phyloP scores from a whole-genome alignment of 2,797 vertebrate genomes.

The Bradypus variegatus region DNA sequence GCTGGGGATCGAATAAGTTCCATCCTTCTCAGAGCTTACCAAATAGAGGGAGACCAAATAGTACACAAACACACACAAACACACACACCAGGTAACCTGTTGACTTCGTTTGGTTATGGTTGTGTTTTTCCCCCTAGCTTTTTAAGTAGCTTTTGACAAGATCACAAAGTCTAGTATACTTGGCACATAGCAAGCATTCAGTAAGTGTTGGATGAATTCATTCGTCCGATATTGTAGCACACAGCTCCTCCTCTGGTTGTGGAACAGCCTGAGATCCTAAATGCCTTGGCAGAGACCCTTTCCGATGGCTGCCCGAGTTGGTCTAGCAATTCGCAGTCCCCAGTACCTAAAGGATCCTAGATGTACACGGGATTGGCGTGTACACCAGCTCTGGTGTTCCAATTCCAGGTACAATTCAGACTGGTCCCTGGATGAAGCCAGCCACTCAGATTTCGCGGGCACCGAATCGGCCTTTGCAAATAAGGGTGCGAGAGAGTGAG shows the following conservation, averaged over 20 bases:
- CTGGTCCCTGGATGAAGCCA: neutral
- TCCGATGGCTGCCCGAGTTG: neutral
- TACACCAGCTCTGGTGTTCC: neutral
- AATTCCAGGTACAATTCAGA: neutral
- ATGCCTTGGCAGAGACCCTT: neutral
- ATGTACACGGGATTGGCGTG: fast-evolving
- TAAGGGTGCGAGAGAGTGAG: fast-evolving
- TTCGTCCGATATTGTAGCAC: neutral
- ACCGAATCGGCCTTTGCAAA: neutral
- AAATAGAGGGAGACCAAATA: neutral
- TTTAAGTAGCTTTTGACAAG: neutral
- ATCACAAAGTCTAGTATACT: neutral
- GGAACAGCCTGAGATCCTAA: neutral
- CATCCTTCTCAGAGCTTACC: neutral
- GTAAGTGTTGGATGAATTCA: neutral
- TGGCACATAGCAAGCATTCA: neutral
- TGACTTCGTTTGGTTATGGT: neutral
- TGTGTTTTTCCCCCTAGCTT: neutral
- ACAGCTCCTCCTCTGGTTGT: neutral
- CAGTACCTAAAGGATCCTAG: neutral
- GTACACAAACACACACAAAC: neutral
- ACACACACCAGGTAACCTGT: neutral
- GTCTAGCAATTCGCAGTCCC: neutral
- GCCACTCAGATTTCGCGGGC: neutral
- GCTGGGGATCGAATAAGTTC: neutral